Evolutionary conservation across 2,797 vertebrate species (phyloP).

Genomic region (Siniperca scherzeri): DNA sequence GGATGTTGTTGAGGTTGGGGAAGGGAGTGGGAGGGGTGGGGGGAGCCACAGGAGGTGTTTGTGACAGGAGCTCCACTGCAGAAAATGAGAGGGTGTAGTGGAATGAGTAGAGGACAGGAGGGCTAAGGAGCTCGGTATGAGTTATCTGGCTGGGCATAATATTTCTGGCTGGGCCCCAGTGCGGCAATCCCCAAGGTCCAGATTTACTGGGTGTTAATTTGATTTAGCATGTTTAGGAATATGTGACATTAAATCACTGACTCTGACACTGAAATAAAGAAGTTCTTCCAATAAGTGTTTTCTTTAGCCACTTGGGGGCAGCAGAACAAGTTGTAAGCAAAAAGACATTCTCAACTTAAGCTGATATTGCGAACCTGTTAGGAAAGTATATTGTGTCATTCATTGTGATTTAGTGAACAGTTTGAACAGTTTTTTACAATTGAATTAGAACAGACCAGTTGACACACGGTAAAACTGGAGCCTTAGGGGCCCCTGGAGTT

Average conservation of each 20-base stretch:
- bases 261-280: not conserved
- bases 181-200: too few relatives aligned
- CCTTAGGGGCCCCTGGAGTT: not conserved
- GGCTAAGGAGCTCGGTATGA: too few relatives aligned
- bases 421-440: not conserved
- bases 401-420: not conserved
- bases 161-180: too few relatives aligned
- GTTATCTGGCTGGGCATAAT: too few relatives aligned
- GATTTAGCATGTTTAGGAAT: not conserved
- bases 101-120: too few relatives aligned
- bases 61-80: too few relatives aligned
- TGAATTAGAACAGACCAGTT: not conserved
- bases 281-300: not conserved
- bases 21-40: too few relatives aligned
- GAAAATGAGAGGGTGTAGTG: too few relatives aligned
- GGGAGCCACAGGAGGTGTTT: too few relatives aligned
- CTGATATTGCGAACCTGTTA: not conserved
- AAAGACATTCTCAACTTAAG: not conserved
- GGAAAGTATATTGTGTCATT: not conserved
- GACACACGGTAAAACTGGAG: not conserved
- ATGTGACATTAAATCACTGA: not conserved
- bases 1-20: too few relatives aligned
- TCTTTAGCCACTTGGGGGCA: not conserved
- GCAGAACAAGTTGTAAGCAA: not conserved
- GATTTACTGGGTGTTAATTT: not conserved